Conservation (phyloP, 2,888 invertebrate species). For the Ariolimax columbianus region DNA sequence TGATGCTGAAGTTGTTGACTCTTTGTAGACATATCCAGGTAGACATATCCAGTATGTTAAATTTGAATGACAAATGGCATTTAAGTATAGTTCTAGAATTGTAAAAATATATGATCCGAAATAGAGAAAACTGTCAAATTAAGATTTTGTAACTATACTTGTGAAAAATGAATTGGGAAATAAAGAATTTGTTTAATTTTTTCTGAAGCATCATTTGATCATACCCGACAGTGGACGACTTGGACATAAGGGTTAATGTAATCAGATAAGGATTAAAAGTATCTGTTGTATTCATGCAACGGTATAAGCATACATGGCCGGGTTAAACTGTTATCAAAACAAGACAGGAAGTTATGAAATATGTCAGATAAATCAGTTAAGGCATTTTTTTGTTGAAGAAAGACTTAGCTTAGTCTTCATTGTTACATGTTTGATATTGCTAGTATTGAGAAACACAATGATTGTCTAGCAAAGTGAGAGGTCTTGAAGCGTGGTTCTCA, state of each 20-base stretch:
- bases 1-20: constrained; percentile 17
- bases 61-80: neutral
- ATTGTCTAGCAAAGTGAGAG: neutral
- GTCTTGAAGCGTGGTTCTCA: neutral
- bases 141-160: neutral
- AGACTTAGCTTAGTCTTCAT: constrained; percentile 16
- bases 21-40: too few species aligned
- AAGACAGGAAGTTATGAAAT: neutral
- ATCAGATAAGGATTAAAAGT: neutral
- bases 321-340: neutral
- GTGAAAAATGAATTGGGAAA: neutral
- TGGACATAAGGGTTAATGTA: constrained; percentile 25
- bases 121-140: neutral
- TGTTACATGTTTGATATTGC: constrained; percentile 33
- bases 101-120: neutral
- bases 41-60: neutral
- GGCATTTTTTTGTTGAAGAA: neutral
- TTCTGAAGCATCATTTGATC: constrained; percentile 46
- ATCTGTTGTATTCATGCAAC: neutral
- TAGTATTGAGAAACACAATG: neutral
- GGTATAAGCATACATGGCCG: neutral
- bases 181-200: neutral
- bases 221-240: constrained; percentile 41
- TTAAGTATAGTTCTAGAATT: neutral
- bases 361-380: neutral